Percentiles rank a stretch among this genome's conserved stretches.
Evolutionary conservation across 2,113 vertebrate species (phyloP).

Genomic region (Bos taurus): ARS-UCD2.0 NC_037340.1:43325501-43326000

Average conservation of each 20-base stretch:
- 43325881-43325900: not conserved
- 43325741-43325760: not conserved
- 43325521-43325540: too few species aligned
- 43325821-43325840: not conserved
- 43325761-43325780: not conserved
- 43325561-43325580: too few species aligned
- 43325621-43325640: too few species aligned
- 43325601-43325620: too few species aligned
- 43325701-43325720: not conserved
- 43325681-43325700: not conserved
- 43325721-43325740: not conserved
- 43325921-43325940: not conserved
- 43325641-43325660: not conserved
- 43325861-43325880: not conserved
- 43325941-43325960: not conserved
- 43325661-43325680: not conserved
- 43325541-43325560: too few species aligned
- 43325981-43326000: rapidly evolving
- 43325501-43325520: too few species aligned
- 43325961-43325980: not conserved
- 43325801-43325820: not conserved
- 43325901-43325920: not conserved
- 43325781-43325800: not conserved
- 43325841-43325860: not conserved
- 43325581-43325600: too few species aligned